Conservation (phyloP, 2,113 vertebrate genomes). For the Motacilla alba region DNA sequence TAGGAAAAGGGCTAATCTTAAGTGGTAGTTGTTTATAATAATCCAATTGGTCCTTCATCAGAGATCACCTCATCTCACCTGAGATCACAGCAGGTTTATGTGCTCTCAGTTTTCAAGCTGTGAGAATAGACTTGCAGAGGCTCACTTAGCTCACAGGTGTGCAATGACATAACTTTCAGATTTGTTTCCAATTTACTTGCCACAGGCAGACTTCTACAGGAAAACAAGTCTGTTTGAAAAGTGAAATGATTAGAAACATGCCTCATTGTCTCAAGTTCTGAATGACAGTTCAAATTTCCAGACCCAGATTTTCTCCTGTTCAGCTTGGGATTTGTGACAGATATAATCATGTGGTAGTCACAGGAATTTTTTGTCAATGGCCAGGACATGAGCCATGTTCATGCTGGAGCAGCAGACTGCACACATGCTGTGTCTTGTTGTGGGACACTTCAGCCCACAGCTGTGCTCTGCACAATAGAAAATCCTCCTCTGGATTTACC, state of each 20-base stretch:
- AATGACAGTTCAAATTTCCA: neutral
- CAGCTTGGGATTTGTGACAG: neutral
- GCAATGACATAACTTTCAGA: neutral
- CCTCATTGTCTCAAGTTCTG: neutral
- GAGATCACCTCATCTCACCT: constrained; percentile 37
- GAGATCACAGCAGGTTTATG: neutral
- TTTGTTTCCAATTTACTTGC: constrained; percentile 33
- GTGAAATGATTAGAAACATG: constrained; percentile 34
- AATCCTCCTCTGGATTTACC: constrained; percentile 8
- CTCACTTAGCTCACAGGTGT: constrained; percentile 16
- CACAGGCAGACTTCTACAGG: neutral
- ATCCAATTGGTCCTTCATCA: constrained; percentile 40
- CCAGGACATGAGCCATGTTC: neutral
- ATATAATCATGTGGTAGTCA: neutral
- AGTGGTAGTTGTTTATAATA: constrained; percentile 36
- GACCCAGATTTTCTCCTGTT: neutral
- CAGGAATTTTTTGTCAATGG: neutral
- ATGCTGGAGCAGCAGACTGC: neutral
- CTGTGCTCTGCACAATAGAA: constrained; percentile 25
- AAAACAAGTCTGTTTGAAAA: neutral
- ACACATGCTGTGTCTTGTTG: neutral
- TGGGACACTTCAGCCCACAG: neutral
- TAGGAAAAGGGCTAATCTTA: neutral
- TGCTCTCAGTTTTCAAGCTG: neutral
- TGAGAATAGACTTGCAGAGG: neutral